phyloP scores from a whole-genome alignment of 2,113 vertebrate genomes.

The Nothobranchius kuhntae region DNA sequence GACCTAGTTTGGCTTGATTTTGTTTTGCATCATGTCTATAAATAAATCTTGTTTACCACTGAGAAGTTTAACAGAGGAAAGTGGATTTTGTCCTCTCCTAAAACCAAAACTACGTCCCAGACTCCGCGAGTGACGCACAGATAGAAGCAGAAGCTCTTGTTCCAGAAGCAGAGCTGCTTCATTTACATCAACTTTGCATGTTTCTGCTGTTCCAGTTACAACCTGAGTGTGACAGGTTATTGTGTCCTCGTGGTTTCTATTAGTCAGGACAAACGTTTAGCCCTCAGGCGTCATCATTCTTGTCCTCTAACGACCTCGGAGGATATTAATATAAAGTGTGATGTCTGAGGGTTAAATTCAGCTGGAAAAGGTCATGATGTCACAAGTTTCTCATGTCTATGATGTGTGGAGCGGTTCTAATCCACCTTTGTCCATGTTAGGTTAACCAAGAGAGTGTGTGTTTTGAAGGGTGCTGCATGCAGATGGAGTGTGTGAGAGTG shows the following conservation, averaged over 20 bases:
- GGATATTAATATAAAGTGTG: too few relatives aligned
- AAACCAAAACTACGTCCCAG: neutral
- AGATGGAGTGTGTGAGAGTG: slow-evolving; percentile 88
- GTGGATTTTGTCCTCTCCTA: too few relatives aligned
- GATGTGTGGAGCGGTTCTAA: too few relatives aligned
- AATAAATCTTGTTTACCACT: too few relatives aligned
- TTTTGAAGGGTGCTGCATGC: slow-evolving; percentile 81
- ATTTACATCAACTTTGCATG: slow-evolving; percentile 42
- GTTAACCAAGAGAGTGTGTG: slow-evolving; percentile 5
- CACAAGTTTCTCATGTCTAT: too few relatives aligned
- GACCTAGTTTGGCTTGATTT: too few relatives aligned
- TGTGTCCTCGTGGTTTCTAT: neutral
- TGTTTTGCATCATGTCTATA: too few relatives aligned
- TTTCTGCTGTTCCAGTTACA: slow-evolving; percentile 1
- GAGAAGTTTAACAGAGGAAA: too few relatives aligned
- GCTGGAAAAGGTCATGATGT: neutral
- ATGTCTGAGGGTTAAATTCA: slow-evolving; percentile 6
- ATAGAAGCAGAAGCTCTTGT: slow-evolving; percentile 3
- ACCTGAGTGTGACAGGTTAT: neutral
- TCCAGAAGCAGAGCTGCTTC: neutral
- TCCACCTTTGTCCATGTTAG: too few relatives aligned
- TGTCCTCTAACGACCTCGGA: too few relatives aligned
- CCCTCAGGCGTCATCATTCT: too few relatives aligned
- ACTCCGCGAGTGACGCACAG: neutral
- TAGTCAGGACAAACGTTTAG: too few relatives aligned